These are phyloP conservation scores for Emydura subglobosa DNA, from an alignment of 2,113 vertebrate species.

Conservation along the genomic window DNA sequence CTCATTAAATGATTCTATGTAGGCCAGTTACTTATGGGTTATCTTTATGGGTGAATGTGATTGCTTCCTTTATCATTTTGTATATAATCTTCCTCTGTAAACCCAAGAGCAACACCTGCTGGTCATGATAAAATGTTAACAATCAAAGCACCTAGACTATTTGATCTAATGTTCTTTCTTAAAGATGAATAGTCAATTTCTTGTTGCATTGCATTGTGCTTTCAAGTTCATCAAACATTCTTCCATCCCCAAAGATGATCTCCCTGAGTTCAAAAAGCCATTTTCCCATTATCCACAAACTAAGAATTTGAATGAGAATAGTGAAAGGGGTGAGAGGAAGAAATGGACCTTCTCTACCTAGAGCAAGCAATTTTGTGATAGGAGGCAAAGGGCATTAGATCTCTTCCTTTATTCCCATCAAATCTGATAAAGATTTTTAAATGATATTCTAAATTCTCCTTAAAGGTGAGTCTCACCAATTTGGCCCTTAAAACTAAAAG, in stretches of 20 bases:
- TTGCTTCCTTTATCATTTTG: not conserved
- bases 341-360: not conserved
- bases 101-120: not conserved
- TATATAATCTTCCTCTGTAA: not conserved
- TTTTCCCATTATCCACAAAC: not conserved
- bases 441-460: not conserved
- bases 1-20: not conserved
- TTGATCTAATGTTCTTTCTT: not conserved
- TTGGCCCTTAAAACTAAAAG: not conserved
- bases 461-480: not conserved
- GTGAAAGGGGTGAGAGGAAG: not conserved
- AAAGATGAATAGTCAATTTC: accelerated
- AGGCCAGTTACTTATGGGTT: not conserved
- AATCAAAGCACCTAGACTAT: not conserved
- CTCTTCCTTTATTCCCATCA: not conserved
- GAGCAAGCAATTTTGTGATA: not conserved
- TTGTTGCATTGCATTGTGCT: not conserved
- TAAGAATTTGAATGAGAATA: not conserved
- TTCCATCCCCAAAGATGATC: not conserved
- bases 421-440: not conserved
- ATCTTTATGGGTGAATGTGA: not conserved
- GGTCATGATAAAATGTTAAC: not conserved
- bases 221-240: not conserved
- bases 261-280: not conserved
- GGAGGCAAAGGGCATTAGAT: not conserved